Evolutionary conservation across 2,888 invertebrate genomes (phyloP).

Genomic region (Axea sp.): DNA sequence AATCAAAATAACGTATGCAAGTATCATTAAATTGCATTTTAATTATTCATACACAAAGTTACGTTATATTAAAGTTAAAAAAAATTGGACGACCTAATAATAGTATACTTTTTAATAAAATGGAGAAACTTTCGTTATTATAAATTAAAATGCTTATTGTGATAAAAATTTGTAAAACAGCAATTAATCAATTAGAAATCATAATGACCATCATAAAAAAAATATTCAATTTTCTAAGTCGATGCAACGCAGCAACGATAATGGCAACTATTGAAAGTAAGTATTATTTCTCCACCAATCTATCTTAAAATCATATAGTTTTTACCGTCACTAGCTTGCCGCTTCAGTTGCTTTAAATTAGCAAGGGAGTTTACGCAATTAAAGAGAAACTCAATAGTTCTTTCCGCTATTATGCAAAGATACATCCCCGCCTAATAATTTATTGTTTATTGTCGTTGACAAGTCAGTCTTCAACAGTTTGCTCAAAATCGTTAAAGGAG

Average conservation of each 20-base stretch:
- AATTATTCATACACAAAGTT: no score
- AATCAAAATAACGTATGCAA: no score
- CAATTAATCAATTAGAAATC: conserved; percentile 21
- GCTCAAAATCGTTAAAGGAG: conserved; percentile 50
- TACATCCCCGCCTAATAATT: conserved; percentile 67
- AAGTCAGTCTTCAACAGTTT: conserved; percentile 65
- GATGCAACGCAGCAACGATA: conserved; percentile 12
- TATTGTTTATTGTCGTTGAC: conserved; percentile 70
- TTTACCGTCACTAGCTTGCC: conserved; percentile 66
- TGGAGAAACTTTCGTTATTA: no score
- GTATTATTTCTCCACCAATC: conserved; percentile 42
- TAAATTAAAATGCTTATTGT: no score
- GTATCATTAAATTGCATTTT: no score
- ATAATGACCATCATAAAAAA: conserved; percentile 13
- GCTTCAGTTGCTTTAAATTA: conserved; percentile 78
- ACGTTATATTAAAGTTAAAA: no score
- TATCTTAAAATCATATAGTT: conserved; percentile 33
- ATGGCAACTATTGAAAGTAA: conserved; percentile 25
- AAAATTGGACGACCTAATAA: no score
- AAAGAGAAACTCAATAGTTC: conserved; percentile 74
- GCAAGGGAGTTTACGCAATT: conserved; percentile 72
- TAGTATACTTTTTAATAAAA: no score
- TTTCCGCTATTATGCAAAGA: conserved; percentile 77
- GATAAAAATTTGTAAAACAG: not conserved
- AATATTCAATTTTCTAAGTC: conserved; percentile 11